Evolutionary conservation across 2,888 invertebrate genomes (phyloP).

Genomic region (Rapana venosa): DNA sequence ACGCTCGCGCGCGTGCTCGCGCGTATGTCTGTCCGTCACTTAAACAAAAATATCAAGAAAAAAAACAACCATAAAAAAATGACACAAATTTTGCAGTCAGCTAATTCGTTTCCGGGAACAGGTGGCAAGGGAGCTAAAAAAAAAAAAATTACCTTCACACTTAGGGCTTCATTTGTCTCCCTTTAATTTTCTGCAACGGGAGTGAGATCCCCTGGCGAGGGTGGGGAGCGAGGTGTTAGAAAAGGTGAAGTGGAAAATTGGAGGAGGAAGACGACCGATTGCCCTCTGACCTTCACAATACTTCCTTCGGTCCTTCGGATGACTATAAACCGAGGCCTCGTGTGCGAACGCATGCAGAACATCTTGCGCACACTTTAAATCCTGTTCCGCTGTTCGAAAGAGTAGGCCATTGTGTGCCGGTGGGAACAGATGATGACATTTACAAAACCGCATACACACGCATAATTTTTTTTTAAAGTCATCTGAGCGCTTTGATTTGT

Average conservation of each 20-base stretch:
- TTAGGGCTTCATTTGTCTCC: constrained; percentile 12
- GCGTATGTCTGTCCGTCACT: neutral
- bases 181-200: constrained; percentile 2
- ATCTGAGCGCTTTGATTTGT: no score
- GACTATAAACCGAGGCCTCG: no score
- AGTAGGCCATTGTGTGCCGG: no score
- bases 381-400: no score
- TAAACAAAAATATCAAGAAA: no score
- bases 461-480: no score
- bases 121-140: neutral
- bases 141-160: constrained; percentile 28
- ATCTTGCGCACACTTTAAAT: no score
- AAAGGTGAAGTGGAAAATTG: constrained; percentile 22
- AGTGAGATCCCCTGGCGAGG: constrained; percentile 1
- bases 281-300: neutral
- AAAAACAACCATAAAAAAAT: no score
- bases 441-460: no score
- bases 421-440: no score
- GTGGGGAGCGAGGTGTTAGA: neutral
- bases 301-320: no score
- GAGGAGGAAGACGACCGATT: constrained; percentile 11
- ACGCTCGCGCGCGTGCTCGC: neutral
- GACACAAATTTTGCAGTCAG: neutral
- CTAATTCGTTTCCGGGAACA: neutral
- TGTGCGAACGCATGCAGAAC: no score